Base-by-base conservation (phyloP, 2,888 invertebrate genomes). In the Augiades crinisus region DNA sequence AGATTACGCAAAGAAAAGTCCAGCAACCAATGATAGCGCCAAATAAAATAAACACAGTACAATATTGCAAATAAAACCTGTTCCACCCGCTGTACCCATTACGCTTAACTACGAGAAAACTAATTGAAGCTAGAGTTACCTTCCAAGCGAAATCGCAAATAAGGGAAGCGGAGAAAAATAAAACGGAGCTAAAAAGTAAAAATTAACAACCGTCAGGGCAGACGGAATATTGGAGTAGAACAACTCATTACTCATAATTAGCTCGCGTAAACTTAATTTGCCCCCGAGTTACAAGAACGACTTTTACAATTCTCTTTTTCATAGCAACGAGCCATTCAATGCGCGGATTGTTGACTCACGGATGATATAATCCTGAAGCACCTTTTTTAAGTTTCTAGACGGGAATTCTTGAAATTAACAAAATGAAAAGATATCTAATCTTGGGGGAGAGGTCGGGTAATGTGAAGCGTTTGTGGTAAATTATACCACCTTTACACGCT, bases 191-290 rank as follows among this genome's bases (percentile, higher is more conserved):
- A 30, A 46, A 46, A 46, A 46, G 36, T 67, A 72, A 72, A 72
- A 75, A 72, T 72, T 65, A 63, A 68, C 65, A 62, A 45, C 62
- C 65, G 62, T 63, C 62, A 62, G 58, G 59, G 62, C 67, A 67
- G 67, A 63, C 60, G 62, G 64, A 67, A 68, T 73, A 77, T 75
- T 68, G 70, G 72, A 76, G 68, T 57, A 66, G 65, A 73, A 68
- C 66, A 70, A 72, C 73, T 75, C 75, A 78, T 83, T 78, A 76
- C 70, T 85, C 78, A 79, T 81, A 84, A 85, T 85, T 83, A 85
- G 75, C 69, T 56, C 60, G 63, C 68, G 72, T 73, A 72, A 82
- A 82, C 72, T 77, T 79, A 69, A 78, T 84, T 81, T 72, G 57
- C 68, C 43, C n/a, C 60, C 58, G 60, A 57, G 66, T 64, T 55